A percentile compares a stretch with the other conserved stretches of the same genome.
Conservation (phyloP, 2,888 invertebrate genomes). For the Pollenia amentaria region DNA sequence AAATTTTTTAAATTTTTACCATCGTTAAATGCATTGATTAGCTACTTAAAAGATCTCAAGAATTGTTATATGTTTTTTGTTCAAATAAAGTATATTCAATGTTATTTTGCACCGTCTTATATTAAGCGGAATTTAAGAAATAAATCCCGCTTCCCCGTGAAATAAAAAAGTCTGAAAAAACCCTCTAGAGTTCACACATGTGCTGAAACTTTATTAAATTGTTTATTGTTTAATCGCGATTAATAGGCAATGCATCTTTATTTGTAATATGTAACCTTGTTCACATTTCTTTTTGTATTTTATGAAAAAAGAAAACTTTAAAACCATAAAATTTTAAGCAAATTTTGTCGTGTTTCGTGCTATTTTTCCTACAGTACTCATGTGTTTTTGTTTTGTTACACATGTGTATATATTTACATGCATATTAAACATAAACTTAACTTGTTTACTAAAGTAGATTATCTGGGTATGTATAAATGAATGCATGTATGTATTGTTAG, state of each 20-base stretch:
- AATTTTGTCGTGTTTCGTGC: background rate
- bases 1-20: too few relatives aligned
- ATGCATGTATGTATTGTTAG: background rate
- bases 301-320: conserved; percentile 5
- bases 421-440: conserved; percentile 64
- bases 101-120: too few relatives aligned
- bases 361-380: conserved; percentile 6
- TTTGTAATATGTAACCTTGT: background rate
- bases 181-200: conserved; percentile 34
- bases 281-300: background rate
- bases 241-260: conserved; percentile 44
- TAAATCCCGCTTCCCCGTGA: too few relatives aligned
- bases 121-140: too few relatives aligned
- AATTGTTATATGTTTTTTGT: too few relatives aligned
- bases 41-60: too few relatives aligned
- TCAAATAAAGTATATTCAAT: too few relatives aligned
- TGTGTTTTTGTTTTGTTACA: conserved; percentile 26
- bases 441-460: conserved; percentile 63
- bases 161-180: too few relatives aligned
- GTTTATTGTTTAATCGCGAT: conserved; percentile 36
- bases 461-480: conserved; percentile 16
- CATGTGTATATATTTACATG: conserved; percentile 46
- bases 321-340: conserved; percentile 25
- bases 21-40: too few relatives aligned
- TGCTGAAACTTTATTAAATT: conserved; percentile 34